Conservation (phyloP, 2,888 invertebrate genomes). For the Enchytraeus crypticus region DNA sequence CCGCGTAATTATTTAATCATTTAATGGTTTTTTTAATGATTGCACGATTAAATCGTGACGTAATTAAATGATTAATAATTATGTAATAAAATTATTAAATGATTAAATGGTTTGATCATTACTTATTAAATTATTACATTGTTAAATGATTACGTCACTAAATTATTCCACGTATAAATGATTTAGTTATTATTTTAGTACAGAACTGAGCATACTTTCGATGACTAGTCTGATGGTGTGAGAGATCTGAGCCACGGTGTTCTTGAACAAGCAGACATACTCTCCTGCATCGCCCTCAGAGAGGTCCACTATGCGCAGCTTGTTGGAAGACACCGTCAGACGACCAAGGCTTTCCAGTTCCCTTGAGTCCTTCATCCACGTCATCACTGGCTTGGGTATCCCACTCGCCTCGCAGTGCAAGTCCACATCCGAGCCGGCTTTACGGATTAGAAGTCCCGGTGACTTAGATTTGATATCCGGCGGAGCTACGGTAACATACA, state of each 20-base stretch:
- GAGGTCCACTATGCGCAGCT: conserved; percentile 67
- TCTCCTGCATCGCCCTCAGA: conserved; percentile 89
- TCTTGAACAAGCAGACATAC: conserved; percentile 89
- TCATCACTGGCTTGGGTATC: conserved; percentile 82
- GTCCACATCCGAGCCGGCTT: conserved; percentile 77
- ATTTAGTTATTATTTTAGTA: no score
- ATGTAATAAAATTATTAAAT: no score
- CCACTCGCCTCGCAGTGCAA: conserved; percentile 94
- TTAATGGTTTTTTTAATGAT: no score
- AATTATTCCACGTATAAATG: no score
- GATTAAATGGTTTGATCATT: no score
- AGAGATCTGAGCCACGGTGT: conserved; percentile 89
- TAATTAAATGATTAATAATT: no score
- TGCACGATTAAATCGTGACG: no score
- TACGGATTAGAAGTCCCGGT: conserved; percentile 26
- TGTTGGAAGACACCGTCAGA: conserved; percentile 8
- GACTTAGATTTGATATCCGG: conserved; percentile 25
- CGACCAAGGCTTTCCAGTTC: conserved; percentile 18
- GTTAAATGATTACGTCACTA: no score
- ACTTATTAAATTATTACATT: no score
- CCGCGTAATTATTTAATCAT: no score
- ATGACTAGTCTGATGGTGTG: conserved; percentile 91
- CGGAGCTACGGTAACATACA: no score
- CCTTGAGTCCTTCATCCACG: conserved; percentile 73
- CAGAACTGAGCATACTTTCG: conserved; percentile 70